Base-by-base conservation (phyloP, 2,797 vertebrate species). In the Enoplosus armatus region DNA sequence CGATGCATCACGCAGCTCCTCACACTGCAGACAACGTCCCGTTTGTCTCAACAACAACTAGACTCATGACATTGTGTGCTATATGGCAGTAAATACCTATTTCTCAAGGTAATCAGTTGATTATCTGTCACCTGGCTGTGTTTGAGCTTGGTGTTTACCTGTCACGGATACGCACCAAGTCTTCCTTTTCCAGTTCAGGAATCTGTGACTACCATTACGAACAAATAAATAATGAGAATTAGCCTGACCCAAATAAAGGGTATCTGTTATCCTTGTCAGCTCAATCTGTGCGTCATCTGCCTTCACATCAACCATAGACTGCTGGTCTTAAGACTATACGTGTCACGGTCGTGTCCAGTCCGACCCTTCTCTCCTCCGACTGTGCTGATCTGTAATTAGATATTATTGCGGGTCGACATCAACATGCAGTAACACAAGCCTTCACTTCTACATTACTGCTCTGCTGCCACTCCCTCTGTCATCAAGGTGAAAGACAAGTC, bases 191-290 rank as follows among this genome's bases (percentile, higher is more conserved):
- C 62, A 78, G 31, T 82, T 73, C n/a, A n/a, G n/a, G n/a, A 59
- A 77, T 79, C 75, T 77, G 75, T 87, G 84, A 85, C 85, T 87
- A 88, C 74, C 27, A 41, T 89, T 87, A 72, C 86, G 8, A 84
- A 75, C 77, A 90, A 89, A 93, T 92, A 91, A 92, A 83, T 92
- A 75, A 92, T 92, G 87, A 94, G 79, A 86, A 76, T 77, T 65
- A 75, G 78, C 83, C 78, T 91, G 92, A 86, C 80, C 77, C 67
- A 26, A 83, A 84, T 85, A 51, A 87, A 87, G 72, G 9, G 18
- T 67, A 83, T 81, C 79, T 67, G 58, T 74, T 75, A 54, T 76
- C 79, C 63, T 31, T 61, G 59, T 69, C 69, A 63, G 59, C 24
- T 67, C 53, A 55, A 74, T 86, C 68, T 68, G 26, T 61, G 80